Conservation (phyloP, 2,888 invertebrate species). For the Eristalinus aeneus region DNA sequence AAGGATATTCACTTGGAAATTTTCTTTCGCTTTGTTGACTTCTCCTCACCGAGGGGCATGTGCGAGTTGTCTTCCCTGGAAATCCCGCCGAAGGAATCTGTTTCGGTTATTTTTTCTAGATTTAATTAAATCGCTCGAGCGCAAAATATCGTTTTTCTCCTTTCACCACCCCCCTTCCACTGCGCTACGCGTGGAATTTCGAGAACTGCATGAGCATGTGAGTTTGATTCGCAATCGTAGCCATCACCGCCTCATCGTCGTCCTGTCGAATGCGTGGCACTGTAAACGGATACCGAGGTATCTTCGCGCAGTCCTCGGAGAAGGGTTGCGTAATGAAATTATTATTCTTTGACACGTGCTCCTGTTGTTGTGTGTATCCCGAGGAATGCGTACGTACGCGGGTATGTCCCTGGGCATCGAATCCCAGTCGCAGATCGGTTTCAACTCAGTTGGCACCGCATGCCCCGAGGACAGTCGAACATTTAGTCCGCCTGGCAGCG, state of each 20-base stretch:
- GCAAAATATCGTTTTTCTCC: slow-evolving; percentile 63
- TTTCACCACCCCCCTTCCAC: not conserved
- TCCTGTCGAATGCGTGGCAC: slow-evolving; percentile 40
- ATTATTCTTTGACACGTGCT: slow-evolving; percentile 71
- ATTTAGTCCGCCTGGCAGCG: slow-evolving; percentile 59
- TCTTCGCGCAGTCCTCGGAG: not conserved
- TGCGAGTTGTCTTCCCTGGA: slow-evolving; percentile 7
- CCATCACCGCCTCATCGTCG: not conserved
- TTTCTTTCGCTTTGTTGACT: slow-evolving; percentile 71
- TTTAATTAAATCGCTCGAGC: slow-evolving; percentile 68
- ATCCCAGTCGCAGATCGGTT: slow-evolving; percentile 48
- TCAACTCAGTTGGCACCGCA: slow-evolving; percentile 60
- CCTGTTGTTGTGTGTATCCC: slow-evolving; percentile 24
- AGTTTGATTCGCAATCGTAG: slow-evolving; percentile 63
- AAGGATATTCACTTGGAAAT: slow-evolving; percentile 69
- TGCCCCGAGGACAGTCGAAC: slow-evolving; percentile 57
- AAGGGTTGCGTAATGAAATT: slow-evolving; percentile 67
- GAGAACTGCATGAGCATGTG: slow-evolving; percentile 34
- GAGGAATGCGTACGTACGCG: slow-evolving; percentile 31
- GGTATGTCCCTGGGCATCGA: slow-evolving; percentile 22
- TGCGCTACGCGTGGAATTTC: slow-evolving; percentile 31
- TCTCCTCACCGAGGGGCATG: slow-evolving; percentile 65
- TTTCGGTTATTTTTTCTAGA: slow-evolving; percentile 65
- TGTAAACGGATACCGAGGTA: slow-evolving; percentile 31
- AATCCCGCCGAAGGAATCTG: slow-evolving; percentile 45